Percentiles rank a stretch among this genome's conserved stretches.
phyloP scores from a whole-genome alignment of 2,888 invertebrate species.

The Heliconius sara region DNA sequence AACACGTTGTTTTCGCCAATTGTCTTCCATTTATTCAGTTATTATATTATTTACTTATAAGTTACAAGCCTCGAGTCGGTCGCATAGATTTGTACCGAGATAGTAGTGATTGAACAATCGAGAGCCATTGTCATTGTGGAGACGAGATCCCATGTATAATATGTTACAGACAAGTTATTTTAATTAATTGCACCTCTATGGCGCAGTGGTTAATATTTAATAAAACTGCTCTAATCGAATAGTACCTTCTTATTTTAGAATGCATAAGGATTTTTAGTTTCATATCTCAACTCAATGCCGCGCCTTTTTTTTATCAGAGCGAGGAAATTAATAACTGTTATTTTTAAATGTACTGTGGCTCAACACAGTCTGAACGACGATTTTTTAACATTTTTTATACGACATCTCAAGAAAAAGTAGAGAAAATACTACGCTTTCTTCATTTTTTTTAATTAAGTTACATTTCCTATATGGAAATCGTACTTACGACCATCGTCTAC shows the following conservation, averaged over 20 bases:
- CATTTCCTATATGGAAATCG: background rate
- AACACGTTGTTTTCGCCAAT: slow-evolving; percentile 32
- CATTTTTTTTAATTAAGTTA: no score
- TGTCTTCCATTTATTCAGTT: slow-evolving; percentile 34
- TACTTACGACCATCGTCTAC: background rate
- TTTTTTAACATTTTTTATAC: background rate
- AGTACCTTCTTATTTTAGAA: background rate
- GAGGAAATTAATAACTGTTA: background rate
- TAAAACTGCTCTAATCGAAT: no score
- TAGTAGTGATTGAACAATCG: slow-evolving; percentile 34
- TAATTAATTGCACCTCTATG: background rate
- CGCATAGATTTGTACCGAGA: slow-evolving; percentile 35
- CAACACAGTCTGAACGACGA: no score
- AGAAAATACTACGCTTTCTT: no score
- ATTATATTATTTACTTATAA: slow-evolving; percentile 35
- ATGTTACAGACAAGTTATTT: slow-evolving; percentile 16
- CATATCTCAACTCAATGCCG: background rate
- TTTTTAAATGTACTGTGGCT: background rate
- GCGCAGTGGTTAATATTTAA: background rate
- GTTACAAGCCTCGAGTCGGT: background rate
- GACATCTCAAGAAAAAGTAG: background rate
- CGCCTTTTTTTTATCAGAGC: background rate
- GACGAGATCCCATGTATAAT: slow-evolving; percentile 14
- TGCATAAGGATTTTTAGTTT: background rate
- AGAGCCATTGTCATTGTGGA: slow-evolving; percentile 18